Base-by-base conservation (phyloP, 2,797 vertebrate species). In the Naso thynnoides region DNA sequence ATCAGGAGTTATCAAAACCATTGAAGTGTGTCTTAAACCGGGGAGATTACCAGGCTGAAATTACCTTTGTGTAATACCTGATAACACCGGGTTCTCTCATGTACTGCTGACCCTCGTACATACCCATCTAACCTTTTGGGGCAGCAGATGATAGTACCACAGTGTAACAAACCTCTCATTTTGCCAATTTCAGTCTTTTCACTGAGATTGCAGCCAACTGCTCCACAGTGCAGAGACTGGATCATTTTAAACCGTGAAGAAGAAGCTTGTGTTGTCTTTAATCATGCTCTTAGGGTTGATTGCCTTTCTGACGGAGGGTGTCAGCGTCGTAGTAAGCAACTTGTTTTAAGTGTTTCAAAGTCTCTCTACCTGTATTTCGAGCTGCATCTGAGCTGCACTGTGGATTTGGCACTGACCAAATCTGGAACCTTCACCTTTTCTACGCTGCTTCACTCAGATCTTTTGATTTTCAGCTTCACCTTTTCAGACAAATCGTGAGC, bases 11-110 rank as follows among this genome's bases (percentile, higher is more conserved):
- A 86, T 88, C 74, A 73, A 82, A 89, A 81, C 45, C 83, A 81
- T 19, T 83, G 73, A 84, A 83, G 79, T 79, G 74, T 86, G 75
- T 81, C 88, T 85, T 87, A 79, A 86, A 79, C 72, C 58, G 27
- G 70, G 5, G 53, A 75, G 73, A 86, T 86, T 74, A 82, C 72
- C 38, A 71, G 39, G 49, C 65, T 84, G 63, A 75, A 85, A 84
- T 73, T 69, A 80, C 78, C 66, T 78, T 81, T 83, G 66, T 76
- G 65, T 81, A 79, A 82, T 75, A 78, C 70, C 62, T 58, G 79
- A 83, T 83, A 82, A 82, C 50, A 63, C 47, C 60, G 52, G 70
- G 54, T 61, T 73, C 45, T 60, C 57, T 71, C 66, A 47, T 53
- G 66, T 73, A 57, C 45, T 23, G 2, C 82, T 66, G 75, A 65